A percentile compares a stretch with the other conserved stretches of the same genome.
These are phyloP conservation scores for Cryptocephalus primarius DNA, from an alignment of 2,888 invertebrate species.

Conservation along the genomic window DNA sequence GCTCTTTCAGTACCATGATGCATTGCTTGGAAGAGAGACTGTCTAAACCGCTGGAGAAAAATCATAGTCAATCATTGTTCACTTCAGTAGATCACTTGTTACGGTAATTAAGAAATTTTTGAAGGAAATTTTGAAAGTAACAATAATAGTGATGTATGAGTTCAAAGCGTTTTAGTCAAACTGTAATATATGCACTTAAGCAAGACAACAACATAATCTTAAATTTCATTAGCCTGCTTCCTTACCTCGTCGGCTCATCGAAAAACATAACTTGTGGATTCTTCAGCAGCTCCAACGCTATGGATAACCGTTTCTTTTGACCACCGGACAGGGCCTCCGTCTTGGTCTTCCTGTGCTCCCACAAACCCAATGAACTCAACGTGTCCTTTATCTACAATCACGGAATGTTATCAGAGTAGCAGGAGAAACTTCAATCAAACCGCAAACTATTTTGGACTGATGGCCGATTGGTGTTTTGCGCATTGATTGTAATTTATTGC, in stretches of 20 bases:
- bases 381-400: slow-evolving; percentile 64
- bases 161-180: no score
- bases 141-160: no score
- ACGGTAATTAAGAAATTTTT: no score
- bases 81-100: no score
- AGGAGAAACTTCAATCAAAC: slow-evolving; percentile 2
- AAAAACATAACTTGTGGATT: slow-evolving; percentile 90
- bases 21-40: slow-evolving; percentile 76
- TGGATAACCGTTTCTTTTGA: slow-evolving; percentile 79
- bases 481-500: no score
- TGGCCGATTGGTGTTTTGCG: no score
- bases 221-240: no score
- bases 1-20: slow-evolving; percentile 63
- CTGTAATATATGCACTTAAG: no score
- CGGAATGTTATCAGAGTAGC: no score
- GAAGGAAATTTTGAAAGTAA: no score
- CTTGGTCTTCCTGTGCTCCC: slow-evolving; percentile 52
- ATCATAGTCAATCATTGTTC: not conserved
- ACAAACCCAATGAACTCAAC: slow-evolving; percentile 63
- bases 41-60: slow-evolving; percentile 59
- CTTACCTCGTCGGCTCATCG: slow-evolving; percentile 73
- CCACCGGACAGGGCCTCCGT: slow-evolving; percentile 75
- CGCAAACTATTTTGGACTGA: not conserved
- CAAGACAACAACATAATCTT: no score
- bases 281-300: slow-evolving; percentile 81